phyloP scores from a whole-genome alignment of 2,797 vertebrate genomes.

The Adelosebastes latens region DNA sequence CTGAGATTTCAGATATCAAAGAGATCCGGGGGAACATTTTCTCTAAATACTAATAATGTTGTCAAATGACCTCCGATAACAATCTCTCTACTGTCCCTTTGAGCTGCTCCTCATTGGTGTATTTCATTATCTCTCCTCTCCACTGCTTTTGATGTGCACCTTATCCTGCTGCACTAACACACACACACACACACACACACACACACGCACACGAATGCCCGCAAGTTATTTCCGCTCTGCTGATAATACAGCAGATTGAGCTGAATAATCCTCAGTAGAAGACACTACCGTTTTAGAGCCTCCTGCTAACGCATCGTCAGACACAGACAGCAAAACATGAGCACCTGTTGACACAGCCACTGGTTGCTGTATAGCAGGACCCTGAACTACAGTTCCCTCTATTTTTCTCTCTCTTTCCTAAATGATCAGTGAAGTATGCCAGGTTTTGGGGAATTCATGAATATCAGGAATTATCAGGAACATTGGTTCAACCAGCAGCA shows the following conservation, averaged over 20 bases:
- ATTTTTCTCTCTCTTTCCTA: neutral
- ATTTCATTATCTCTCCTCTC: slow-evolving; percentile 30
- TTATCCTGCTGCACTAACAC: slow-evolving; percentile 3
- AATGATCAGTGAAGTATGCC: neutral
- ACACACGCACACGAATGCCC: neutral
- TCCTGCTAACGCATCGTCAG: neutral
- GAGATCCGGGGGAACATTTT: neutral
- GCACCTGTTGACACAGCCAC: slow-evolving; percentile 14
- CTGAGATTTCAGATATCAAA: slow-evolving; percentile 2
- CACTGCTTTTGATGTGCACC: slow-evolving; percentile 30
- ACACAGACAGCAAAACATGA: neutral
- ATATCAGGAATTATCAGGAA: neutral
- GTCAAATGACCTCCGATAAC: slow-evolving; percentile 14
- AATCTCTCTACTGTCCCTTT: neutral
- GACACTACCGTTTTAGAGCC: neutral
- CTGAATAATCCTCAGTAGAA: slow-evolving; percentile 22
- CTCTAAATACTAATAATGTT: slow-evolving; percentile 1
- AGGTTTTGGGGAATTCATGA: neutral
- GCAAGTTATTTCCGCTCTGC: slow-evolving; percentile 5
- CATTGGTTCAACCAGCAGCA: neutral
- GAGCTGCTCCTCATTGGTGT: neutral
- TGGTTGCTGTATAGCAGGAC: neutral
- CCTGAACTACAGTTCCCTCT: neutral
- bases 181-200: neutral
- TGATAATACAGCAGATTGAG: slow-evolving; percentile 13